Evolutionary conservation across 2,888 invertebrate genomes (phyloP).

Genomic region (Glyphotaelius pellucidus): DNA sequence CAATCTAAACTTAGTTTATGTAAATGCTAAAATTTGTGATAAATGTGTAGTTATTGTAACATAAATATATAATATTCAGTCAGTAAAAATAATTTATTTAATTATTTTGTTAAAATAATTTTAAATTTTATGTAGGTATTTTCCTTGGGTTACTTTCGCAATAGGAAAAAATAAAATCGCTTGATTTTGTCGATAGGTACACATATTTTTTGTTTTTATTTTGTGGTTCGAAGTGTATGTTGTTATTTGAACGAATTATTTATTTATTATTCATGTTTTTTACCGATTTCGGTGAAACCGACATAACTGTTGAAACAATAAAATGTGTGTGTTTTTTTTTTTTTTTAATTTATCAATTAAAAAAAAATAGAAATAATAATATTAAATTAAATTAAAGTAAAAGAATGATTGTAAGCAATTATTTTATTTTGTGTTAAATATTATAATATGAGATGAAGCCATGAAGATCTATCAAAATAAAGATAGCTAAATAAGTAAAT

Average conservation of each 20-base stretch:
- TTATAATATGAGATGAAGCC: not conserved
- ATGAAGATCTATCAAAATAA: not conserved
- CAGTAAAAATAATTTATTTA: not conserved
- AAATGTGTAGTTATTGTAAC: conserved; percentile 9
- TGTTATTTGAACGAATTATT: not conserved
- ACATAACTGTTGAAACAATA: not conserved
- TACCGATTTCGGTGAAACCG: not conserved
- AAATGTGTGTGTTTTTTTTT: no score
- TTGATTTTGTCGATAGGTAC: not conserved
- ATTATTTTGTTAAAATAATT: not conserved
- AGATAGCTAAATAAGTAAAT: not conserved
- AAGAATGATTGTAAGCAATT: not conserved
- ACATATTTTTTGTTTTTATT: not conserved
- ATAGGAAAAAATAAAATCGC: not conserved
- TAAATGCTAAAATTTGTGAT: conserved; percentile 7
- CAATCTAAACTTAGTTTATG: conserved; percentile 7
- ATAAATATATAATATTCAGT: not conserved
- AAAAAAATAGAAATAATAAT: no score
- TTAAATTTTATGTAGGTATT: not conserved
- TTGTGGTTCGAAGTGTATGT: not conserved
- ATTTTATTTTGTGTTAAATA: not conserved
- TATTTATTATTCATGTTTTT: not conserved
- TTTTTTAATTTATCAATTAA: no score
- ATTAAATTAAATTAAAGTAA: not conserved
- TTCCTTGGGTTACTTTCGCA: not conserved